Evolutionary conservation across 92 coral and sea anemone species (phyloP), one percentile per base, ranked within the genome.

Genomic region (Zoanthus solanderi): DNA sequence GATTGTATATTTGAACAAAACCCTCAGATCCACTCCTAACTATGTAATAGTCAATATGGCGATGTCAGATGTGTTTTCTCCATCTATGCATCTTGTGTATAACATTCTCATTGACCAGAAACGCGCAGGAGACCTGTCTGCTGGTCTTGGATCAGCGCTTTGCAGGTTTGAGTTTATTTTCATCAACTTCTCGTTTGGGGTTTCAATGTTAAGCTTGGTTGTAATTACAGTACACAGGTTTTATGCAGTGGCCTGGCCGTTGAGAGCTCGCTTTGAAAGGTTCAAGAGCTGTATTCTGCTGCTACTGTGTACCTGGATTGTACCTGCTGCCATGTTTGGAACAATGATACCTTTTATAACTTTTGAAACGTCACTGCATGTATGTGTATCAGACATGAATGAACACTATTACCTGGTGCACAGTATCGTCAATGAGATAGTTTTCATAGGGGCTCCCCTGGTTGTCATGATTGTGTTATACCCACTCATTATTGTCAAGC

Each of bases 41-140:
- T 81, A 81, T 34, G 46, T 81, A 2, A 81, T 81, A 46, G 85
- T 81, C 29, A 81, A 81, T 18, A 81, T 81, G 85, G 85, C 85
- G 18, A 76, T 67, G 3, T 66, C 85, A 2, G 85, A 81, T 6
- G 47, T 81, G 47, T 81, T 81, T 81, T 34, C 47, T 18, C 85
- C 85, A 2, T 11, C 47, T 2, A 81, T 66, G 85, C 31, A 81
- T 10, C 28, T 81, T 9, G 31, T 81, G 44, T 48, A 67, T 67
- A 81, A 67, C 15, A 67, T 30, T 81, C 45, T 81, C 17, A 7
- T 81, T 4, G 85, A 81, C 58, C 75, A 81, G 61, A 81, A 13
- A 71, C 75, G 44, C 23, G 75, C 85, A 44, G 85, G 85, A 29
- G 13, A 46, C 12, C 45, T 81, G 47, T 66, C 76, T 30, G 56